A percentile compares a stretch with the other conserved stretches of the same genome.
Evolutionary conservation across 2,113 vertebrate species (phyloP).

Genomic region (Bujurquina vittata): DNA sequence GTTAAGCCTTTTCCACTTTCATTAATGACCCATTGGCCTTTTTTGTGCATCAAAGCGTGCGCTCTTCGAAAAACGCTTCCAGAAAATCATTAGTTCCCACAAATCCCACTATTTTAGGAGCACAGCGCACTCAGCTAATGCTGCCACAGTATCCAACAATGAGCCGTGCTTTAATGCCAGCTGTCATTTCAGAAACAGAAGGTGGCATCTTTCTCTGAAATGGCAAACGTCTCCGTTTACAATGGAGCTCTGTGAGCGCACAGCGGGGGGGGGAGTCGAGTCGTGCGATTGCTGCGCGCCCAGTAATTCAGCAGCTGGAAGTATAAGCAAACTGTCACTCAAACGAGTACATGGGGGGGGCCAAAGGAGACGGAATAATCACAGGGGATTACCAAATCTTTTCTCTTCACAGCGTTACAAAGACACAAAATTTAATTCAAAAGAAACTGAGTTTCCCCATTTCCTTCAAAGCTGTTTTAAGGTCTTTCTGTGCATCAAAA

Average conservation of each 20-base stretch:
- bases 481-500: background rate
- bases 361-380: background rate
- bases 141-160: background rate
- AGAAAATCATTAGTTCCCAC: slow-evolving; percentile 14
- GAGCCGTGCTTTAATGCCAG: slow-evolving; percentile 20
- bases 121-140: slow-evolving; percentile 31
- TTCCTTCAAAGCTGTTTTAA: background rate
- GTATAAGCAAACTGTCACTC: slow-evolving; percentile 4
- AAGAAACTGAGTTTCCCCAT: background rate
- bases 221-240: background rate
- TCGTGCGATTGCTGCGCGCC: background rate
- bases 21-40: slow-evolving; percentile 52
- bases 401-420: background rate
- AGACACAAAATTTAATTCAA: background rate
- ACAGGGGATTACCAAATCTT: background rate
- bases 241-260: background rate
- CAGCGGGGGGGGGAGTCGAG: background rate
- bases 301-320: background rate
- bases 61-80: slow-evolving; percentile 9
- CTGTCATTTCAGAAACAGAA: slow-evolving; percentile 35
- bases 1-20: slow-evolving; percentile 55
- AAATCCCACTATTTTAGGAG: slow-evolving; percentile 31
- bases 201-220: slow-evolving; percentile 23
- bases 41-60: slow-evolving; percentile 3
- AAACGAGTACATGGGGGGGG: background rate